Percentiles rank a stretch among this genome's conserved stretches.
phyloP scores from a whole-genome alignment of 2,797 vertebrate genomes.

The Sternarchorhynchus goeldii region DNA sequence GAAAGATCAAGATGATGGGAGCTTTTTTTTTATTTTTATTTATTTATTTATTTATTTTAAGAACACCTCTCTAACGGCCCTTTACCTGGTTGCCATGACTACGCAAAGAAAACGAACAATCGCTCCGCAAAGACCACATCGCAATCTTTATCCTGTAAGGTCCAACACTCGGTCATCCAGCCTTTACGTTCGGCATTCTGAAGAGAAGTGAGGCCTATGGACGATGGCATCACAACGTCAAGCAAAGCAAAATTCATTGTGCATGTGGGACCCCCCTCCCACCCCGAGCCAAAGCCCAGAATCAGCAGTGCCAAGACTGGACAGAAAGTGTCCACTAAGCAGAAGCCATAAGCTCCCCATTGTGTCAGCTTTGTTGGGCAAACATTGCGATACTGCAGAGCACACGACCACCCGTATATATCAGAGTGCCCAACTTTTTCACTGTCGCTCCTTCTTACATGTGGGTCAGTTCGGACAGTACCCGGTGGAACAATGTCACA shows the following conservation, averaged over 20 bases:
- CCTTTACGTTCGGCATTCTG: slow-evolving; percentile 24
- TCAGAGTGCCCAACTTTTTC: slow-evolving; percentile 74
- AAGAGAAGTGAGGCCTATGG: slow-evolving; percentile 52
- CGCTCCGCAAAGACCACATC: slow-evolving; percentile 25
- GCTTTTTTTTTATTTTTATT: slow-evolving; percentile 2
- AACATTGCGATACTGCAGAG: slow-evolving; percentile 47
- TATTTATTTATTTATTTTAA: neutral
- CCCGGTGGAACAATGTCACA: slow-evolving; percentile 83
- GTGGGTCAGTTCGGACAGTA: slow-evolving; percentile 69
- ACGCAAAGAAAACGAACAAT: slow-evolving; percentile 8
- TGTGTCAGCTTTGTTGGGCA: slow-evolving; percentile 66
- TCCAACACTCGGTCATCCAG: neutral
- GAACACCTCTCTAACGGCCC: neutral
- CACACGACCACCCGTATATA: slow-evolving; percentile 73
- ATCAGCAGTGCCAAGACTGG: slow-evolving; percentile 77
- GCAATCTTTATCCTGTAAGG: slow-evolving; percentile 5
- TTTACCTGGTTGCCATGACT: slow-evolving; percentile 41
- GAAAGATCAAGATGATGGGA: slow-evolving; percentile 23
- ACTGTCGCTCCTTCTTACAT: slow-evolving; percentile 70
- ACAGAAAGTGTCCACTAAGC: slow-evolving; percentile 77
- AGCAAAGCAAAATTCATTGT: slow-evolving; percentile 80
- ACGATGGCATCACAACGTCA: slow-evolving; percentile 61
- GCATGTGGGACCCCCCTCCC: slow-evolving; percentile 34
- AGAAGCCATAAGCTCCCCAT: slow-evolving; percentile 72
- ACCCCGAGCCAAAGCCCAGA: slow-evolving; percentile 67